Conservation (phyloP, 2,797 vertebrate species). For the Sebastes taczanowskii region DNA sequence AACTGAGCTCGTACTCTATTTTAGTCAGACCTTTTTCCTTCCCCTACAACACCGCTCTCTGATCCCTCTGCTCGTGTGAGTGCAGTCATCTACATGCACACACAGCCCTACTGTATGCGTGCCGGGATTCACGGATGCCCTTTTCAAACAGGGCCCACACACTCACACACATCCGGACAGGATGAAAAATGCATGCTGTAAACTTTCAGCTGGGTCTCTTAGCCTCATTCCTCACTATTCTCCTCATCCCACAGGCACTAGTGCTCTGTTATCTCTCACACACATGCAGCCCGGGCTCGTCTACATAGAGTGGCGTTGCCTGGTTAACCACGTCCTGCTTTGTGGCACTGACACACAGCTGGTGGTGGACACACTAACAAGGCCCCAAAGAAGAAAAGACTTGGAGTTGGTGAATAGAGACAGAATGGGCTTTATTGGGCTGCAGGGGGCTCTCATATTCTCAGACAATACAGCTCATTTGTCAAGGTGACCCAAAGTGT, state of each 20-base stretch:
- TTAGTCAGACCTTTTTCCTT: conserved; percentile 47
- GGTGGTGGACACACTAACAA: conserved; percentile 68
- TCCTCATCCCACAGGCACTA: conserved; percentile 12
- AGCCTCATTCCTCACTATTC: conserved; percentile 44
- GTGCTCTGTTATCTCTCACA: conserved; percentile 33
- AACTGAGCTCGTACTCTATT: conserved; percentile 53
- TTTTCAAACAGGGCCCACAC: conserved; percentile 1
- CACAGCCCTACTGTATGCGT: conserved; percentile 13
- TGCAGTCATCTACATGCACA: conserved; percentile 54
- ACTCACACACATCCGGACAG: conserved; percentile 27
- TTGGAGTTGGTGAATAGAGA: conserved; percentile 54
- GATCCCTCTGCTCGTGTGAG: conserved; percentile 41
- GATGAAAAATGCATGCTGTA: conserved; percentile 75
- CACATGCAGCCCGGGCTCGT: conserved; percentile 25
- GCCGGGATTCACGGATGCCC: conserved; percentile 4
- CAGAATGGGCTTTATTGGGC: conserved; percentile 50
- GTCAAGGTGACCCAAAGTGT: conserved; percentile 78
- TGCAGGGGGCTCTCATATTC: conserved; percentile 60
- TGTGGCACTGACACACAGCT: conserved; percentile 68
- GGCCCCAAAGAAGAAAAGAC: conserved; percentile 57
- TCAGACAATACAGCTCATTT: conserved; percentile 73
- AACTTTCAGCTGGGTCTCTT: conserved; percentile 61
- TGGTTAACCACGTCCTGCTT: conserved; percentile 71
- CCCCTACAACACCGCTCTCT: conserved; percentile 28
- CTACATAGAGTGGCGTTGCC: conserved; percentile 36